Base-by-base conservation (phyloP, 2,888 invertebrate genomes). In the Callimorpha dominula region DNA sequence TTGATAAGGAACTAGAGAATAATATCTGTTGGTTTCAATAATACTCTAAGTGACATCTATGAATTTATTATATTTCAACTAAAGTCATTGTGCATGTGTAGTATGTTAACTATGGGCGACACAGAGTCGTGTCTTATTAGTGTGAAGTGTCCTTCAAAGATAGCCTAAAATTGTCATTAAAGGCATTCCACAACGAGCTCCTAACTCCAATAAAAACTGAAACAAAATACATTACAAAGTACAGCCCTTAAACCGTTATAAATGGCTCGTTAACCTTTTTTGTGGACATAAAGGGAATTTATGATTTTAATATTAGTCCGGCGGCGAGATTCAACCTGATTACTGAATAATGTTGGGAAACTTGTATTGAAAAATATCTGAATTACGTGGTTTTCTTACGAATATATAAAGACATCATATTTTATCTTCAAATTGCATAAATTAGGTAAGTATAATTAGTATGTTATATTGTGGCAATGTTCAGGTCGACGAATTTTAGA, bases 241-340 rank as follows among this genome's bases (percentile, higher is more conserved):
- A 49, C 72, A 70, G 64, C 72, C 74, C 75, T 76, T 75, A 74
- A 83, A 70, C 67, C 72, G 75, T 76, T 78, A 82, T 80, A 78
- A 79, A 79, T 74, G 60, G 68, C 81, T 87, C 82, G 85, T 85
- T 83, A 81, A 81, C 85, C 85, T 87, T 86, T 86, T 85, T 84
- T 74, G 78, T 75, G 70, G 78, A 73, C 78, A 78, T 86, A 81
- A 87, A 84, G 77, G 69, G 74, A 84, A 87, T 87, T 87, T 86
- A 88, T 86, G 79, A 81, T 82, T 85, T 84, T 85, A 87, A 88
- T 87, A 87, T 86, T 80, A 83, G 81, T 79, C 70, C 54, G 66
- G 65, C 68, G 57, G 76, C 72, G 77, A 78, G 81, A 77, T 79
- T 78, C 74, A 52, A 68, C 60, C 72, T 77, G 79, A 86, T 82